phyloP scores from a whole-genome alignment of 92 coral and sea anemone species.

The Hydrozoanthus gracilis region DNA sequence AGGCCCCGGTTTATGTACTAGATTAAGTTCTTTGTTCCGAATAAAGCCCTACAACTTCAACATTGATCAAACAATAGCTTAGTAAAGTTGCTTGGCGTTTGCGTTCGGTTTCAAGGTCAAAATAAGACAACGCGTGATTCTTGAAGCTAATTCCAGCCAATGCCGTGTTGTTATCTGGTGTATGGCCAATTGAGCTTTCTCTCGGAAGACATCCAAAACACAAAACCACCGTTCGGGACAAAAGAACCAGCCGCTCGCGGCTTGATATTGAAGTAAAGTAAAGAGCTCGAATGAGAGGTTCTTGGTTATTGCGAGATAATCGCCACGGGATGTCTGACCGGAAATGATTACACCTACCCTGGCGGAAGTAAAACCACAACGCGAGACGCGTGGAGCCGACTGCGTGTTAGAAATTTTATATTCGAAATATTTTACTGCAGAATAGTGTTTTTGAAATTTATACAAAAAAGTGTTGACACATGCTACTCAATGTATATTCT shows the following conservation, averaged over 20 bases:
- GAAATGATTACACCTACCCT: neutral
- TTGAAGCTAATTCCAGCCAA: neutral
- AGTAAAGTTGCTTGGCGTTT: neutral
- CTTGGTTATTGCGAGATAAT: neutral
- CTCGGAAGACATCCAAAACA: neutral
- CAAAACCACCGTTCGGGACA: neutral
- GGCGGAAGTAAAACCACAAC: neutral
- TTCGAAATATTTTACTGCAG: no score
- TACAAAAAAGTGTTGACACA: no score
- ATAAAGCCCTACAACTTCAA: neutral
- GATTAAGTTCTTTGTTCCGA: neutral
- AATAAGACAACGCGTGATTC: neutral
- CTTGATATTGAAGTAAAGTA: neutral
- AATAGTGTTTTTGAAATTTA: no score
- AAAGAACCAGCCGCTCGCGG: no score
- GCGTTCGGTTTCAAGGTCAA: neutral
- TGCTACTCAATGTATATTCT: no score
- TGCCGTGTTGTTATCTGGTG: neutral
- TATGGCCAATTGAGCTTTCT: neutral
- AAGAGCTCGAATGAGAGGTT: neutral
- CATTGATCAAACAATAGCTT: neutral
- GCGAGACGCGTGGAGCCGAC: no score
- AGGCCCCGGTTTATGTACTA: no score
- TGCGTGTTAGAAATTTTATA: no score
- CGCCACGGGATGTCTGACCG: neutral